Percentiles rank a stretch among this genome's conserved stretches.
Conservation (phyloP, 1,140 invertebrate species). For the Zaprionus nigranus region DNA sequence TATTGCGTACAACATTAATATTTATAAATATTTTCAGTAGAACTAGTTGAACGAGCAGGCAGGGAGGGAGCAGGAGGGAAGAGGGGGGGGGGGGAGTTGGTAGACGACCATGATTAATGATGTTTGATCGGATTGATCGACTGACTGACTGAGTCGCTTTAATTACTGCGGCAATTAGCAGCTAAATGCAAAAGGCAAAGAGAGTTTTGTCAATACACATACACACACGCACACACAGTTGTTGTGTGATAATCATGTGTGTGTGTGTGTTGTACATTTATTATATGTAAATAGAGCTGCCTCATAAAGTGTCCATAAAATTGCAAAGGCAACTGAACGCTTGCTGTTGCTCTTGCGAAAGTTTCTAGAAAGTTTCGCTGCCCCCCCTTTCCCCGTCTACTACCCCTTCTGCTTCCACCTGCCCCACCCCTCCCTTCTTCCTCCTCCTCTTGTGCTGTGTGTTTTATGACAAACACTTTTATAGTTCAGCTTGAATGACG, state of each 20-base stretch:
- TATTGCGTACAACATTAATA: slow-evolving; percentile 36
- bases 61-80: no score
- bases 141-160: slow-evolving; percentile 56
- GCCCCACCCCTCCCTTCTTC: neutral
- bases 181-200: slow-evolving; percentile 53
- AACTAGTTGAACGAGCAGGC: neutral
- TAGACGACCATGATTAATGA: slow-evolving; percentile 65
- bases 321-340: neutral
- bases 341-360: slow-evolving; percentile 37
- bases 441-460: neutral
- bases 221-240: slow-evolving; percentile 26
- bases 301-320: slow-evolving; percentile 46
- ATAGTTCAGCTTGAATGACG: slow-evolving; percentile 42
- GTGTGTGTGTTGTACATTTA: slow-evolving; percentile 8
- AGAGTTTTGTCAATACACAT: slow-evolving; percentile 58
- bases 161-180: slow-evolving; percentile 77
- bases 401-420: neutral
- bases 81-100: neutral
- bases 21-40: slow-evolving; percentile 44
- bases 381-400: neutral
- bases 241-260: slow-evolving; percentile 6
- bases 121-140: slow-evolving; percentile 43
- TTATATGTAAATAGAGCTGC: slow-evolving; percentile 36
- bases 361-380: slow-evolving; percentile 47
- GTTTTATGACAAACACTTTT: slow-evolving; percentile 42